These are phyloP conservation scores for Ctenopoma kingsleyae DNA, from an alignment of 2,797 vertebrate genomes.

Conservation along the genomic window DNA sequence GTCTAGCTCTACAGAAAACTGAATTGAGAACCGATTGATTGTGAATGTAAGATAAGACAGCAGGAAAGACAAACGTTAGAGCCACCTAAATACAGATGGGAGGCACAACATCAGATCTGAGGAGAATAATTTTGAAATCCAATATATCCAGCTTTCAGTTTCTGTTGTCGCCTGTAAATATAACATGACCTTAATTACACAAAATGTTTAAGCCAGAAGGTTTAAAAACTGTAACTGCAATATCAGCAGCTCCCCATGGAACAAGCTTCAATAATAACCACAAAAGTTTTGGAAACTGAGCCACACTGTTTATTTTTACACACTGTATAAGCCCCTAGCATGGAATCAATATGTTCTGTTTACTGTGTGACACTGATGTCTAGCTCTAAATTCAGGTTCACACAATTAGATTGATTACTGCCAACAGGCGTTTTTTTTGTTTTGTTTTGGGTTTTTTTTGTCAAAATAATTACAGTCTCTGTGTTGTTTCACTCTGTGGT, in stretches of 20 bases:
- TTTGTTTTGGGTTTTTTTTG: neutral
- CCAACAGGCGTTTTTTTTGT: conserved; percentile 12
- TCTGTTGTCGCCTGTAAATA: conserved; percentile 1
- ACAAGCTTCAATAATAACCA: neutral
- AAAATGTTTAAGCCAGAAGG: neutral
- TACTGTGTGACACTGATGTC: conserved; percentile 43
- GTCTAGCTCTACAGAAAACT: conserved; percentile 24
- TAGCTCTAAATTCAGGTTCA: conserved; percentile 28
- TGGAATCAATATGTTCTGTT: conserved; percentile 42
- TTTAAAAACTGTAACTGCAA: conserved; percentile 1
- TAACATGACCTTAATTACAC: neutral
- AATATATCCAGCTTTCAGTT: conserved; percentile 1
- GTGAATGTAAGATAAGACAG: neutral
- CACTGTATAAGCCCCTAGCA: conserved; percentile 12
- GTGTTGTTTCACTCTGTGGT: conserved; percentile 17
- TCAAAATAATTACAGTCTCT: conserved; percentile 28
- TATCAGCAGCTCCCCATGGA: conserved; percentile 18
- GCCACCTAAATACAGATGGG: conserved; percentile 10
- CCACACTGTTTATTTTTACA: conserved; percentile 35
- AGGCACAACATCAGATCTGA: neutral
- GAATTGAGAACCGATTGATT: neutral
- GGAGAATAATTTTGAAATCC: neutral
- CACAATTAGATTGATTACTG: conserved; percentile 33
- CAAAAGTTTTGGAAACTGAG: conserved; percentile 4
- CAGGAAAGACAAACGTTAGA: conserved; percentile 12